Conservation (phyloP, 2,113 vertebrate species). For the Columba janthina region DNA sequence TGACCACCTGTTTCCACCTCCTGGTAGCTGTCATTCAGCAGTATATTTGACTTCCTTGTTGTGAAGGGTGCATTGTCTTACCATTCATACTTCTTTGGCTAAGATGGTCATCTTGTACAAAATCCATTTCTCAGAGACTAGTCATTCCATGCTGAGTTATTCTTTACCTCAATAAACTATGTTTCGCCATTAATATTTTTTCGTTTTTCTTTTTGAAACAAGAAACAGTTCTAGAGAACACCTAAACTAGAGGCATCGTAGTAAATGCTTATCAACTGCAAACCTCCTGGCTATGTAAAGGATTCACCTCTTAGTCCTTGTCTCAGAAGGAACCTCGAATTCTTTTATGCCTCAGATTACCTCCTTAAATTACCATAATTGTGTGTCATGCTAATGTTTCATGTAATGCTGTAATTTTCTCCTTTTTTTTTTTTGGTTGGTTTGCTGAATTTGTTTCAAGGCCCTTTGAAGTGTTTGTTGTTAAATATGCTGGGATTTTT, state of each 20-base stretch:
- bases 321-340: neutral
- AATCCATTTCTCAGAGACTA: neutral
- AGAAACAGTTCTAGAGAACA: neutral
- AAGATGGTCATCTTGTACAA: neutral
- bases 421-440: neutral
- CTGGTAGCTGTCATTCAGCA: accelerated
- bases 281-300: neutral
- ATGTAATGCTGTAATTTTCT: constrained; percentile 31
- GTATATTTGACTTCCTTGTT: neutral
- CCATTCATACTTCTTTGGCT: accelerated
- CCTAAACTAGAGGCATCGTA: neutral
- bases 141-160: neutral
- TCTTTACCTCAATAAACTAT: neutral
- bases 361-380: constrained; percentile 31
- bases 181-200: neutral
- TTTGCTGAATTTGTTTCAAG: constrained; percentile 17
- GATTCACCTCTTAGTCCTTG: neutral
- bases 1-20: accelerated
- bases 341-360: constrained; percentile 23
- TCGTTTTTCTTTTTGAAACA: neutral
- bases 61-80: accelerated
- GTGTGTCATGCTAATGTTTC: neutral
- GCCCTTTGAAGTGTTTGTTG: constrained; percentile 5
- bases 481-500: neutral
- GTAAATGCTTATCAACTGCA: neutral